Conservation (phyloP, 92 coral and sea anemone species). For the Paragorgia papillata region DNA sequence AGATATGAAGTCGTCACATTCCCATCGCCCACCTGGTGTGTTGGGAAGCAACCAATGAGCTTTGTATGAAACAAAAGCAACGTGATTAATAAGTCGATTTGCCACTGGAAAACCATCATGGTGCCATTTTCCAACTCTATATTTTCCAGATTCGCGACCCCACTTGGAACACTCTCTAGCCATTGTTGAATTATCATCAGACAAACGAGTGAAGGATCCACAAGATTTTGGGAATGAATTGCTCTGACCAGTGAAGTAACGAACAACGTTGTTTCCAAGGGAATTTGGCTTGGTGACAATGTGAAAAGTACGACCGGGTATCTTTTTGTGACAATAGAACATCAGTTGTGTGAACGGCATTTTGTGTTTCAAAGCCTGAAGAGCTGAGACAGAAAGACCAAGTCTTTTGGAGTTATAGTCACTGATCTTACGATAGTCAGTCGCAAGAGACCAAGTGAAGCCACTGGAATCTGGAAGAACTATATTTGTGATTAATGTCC, state of each 20-base stretch:
- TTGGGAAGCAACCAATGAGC: slow-evolving; percentile 36
- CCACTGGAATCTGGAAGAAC: slow-evolving; percentile 38
- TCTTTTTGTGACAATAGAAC: slow-evolving; percentile 66
- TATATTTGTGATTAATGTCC: slow-evolving; percentile 76
- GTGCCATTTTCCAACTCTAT: slow-evolving; percentile 70
- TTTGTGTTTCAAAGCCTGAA: slow-evolving; percentile 46
- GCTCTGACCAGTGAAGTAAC: slow-evolving; percentile 62
- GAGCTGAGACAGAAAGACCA: slow-evolving; percentile 53
- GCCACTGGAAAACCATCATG: neutral
- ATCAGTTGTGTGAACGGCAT: slow-evolving; percentile 73
- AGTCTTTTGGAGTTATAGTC: slow-evolving; percentile 64
- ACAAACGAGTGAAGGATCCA: slow-evolving; percentile 67
- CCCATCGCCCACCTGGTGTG: slow-evolving; percentile 1
- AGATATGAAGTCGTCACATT: slow-evolving; percentile 45
- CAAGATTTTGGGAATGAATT: slow-evolving; percentile 56
- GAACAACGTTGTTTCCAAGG: slow-evolving; percentile 56
- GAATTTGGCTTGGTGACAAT: slow-evolving; percentile 61
- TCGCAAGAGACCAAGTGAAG: slow-evolving; percentile 28
- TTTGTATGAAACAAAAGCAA: neutral
- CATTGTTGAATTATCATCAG: slow-evolving; percentile 70
- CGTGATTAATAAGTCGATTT: slow-evolving; percentile 29
- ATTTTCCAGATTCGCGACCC: slow-evolving; percentile 57
- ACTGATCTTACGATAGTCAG: slow-evolving; percentile 52
- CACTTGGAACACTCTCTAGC: slow-evolving; percentile 69
- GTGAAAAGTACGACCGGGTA: slow-evolving; percentile 76